A percentile compares a stretch with the other conserved stretches of the same genome.
These are phyloP conservation scores for Scleropages formosus DNA, from an alignment of 2,797 vertebrate genomes.

Conservation along the genomic window DNA sequence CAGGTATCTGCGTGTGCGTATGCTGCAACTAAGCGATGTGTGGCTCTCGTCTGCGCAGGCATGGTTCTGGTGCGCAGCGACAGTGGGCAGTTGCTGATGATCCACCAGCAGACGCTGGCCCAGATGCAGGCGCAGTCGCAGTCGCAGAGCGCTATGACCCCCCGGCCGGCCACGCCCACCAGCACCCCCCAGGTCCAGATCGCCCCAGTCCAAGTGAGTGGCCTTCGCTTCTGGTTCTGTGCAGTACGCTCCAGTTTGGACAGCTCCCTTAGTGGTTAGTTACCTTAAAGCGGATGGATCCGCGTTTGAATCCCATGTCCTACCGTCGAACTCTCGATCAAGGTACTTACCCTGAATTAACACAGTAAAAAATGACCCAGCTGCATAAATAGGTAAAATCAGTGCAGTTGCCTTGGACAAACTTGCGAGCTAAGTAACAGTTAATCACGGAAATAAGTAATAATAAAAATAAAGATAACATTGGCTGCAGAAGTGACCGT, in stretches of 20 bases:
- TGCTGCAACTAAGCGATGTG: constrained; percentile 31
- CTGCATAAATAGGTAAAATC: no score
- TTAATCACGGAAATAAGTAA: no score
- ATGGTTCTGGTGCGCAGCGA: constrained; percentile 89
- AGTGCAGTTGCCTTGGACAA: no score
- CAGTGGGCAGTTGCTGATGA: constrained; percentile 91
- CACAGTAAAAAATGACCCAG: no score
- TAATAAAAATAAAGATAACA: no score
- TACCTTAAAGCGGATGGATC: no score
- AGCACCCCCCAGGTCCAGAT: constrained; percentile 80
- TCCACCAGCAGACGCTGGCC: constrained; percentile 90
- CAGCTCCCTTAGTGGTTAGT: no score
- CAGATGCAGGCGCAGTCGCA: constrained; percentile 85
- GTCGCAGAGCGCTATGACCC: constrained; percentile 76
- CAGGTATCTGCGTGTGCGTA: constrained; percentile 80
- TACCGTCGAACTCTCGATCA: no score
- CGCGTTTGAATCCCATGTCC: no score
- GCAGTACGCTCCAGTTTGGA: background rate
- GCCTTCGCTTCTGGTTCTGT: background rate
- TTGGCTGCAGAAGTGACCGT: background rate
- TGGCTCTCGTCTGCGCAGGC: constrained; percentile 51
- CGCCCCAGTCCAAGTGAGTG: constrained; percentile 81
- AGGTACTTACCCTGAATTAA: no score
- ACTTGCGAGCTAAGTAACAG: no score
- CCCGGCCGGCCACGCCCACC: constrained; percentile 80